Conservation (phyloP, 2,888 invertebrate genomes). For the Phaonia tiefii region DNA sequence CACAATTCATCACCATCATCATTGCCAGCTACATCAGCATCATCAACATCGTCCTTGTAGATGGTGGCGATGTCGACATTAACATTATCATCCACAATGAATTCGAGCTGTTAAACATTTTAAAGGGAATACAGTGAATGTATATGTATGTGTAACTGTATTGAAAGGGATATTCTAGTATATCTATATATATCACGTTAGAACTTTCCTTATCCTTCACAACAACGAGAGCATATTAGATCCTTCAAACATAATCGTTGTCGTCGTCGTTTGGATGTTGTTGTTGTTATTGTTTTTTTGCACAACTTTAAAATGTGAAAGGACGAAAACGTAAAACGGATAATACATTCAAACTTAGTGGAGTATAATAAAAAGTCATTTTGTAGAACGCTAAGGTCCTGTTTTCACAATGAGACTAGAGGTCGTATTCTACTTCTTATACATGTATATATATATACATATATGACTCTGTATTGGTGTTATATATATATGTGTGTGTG, state of each 20-base stretch:
- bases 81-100: slow-evolving; percentile 27
- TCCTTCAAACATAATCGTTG: slow-evolving; percentile 67
- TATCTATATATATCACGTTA: background rate
- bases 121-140: slow-evolving; percentile 25
- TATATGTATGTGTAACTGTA: background rate
- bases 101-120: slow-evolving; percentile 59
- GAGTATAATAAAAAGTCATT: slow-evolving; percentile 51
- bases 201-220: slow-evolving; percentile 51
- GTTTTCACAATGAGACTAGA: background rate
- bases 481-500: slow-evolving; percentile 39
- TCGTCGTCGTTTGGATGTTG: background rate
- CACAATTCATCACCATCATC: slow-evolving; percentile 60
- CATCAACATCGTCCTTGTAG: slow-evolving; percentile 33
- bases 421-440: background rate
- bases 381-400: slow-evolving; percentile 4
- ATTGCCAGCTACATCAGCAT: background rate
- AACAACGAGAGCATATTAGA: slow-evolving; percentile 56
- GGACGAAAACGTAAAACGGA: slow-evolving; percentile 35
- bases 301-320: slow-evolving; percentile 29
- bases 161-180: slow-evolving; percentile 43
- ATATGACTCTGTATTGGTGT: no score
- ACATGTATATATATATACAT: no score
- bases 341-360: slow-evolving; percentile 60
- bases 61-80: no score
- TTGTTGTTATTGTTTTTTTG: background rate